Evolutionary conservation across 2,797 vertebrate genomes (phyloP), one percentile per base, ranked within the genome.

Genomic region (Poeciliopsis turneri): DNA sequence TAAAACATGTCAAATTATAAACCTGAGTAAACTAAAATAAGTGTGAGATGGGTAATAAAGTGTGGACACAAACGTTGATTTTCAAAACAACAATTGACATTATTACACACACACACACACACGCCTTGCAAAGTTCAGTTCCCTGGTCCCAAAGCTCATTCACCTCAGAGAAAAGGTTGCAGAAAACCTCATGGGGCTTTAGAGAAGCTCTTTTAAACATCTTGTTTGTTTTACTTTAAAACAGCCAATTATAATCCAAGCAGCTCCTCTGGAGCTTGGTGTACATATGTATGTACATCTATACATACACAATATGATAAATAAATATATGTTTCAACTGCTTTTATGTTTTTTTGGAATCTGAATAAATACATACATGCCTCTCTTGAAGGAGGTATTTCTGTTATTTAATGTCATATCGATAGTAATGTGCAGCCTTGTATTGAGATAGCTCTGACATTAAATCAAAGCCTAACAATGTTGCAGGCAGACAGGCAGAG

Each of bases 381-480:
- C 46, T 69, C 13, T 78, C n/a, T 36, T 18, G 18, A 59, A 23
- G 28, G 51, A 74, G 76, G 30, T 43, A 79, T 82, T 75, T 59
- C 46, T 68, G 36, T 33, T 25, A 47, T 36, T 53, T 43, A 81
- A 69, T 80, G 46, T 80, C 70, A 80, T 45, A 75, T 82, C 76
- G 57, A 33, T 47, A 64, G 72, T 20, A 72, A 46, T 25, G 78
- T 69, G 74, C 66, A 86, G 79, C 72, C 28, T 64, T 72, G 79
- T 69, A 78, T 84, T 88, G 53, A 80, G 69, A 83, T 74, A 71
- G 75, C 82, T 87, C 66, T 89, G 82, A 87, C 87, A 85, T 87
- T 79, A 87, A 90, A 85, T 90, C 75, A 87, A 78, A 85, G 78
- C 84, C 78, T 89, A 89, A 82, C 84, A 79, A 80, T 76, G 78